Evolutionary conservation across 2,888 invertebrate genomes (phyloP).

Genomic region (Leptinotarsa haldemani): DNA sequence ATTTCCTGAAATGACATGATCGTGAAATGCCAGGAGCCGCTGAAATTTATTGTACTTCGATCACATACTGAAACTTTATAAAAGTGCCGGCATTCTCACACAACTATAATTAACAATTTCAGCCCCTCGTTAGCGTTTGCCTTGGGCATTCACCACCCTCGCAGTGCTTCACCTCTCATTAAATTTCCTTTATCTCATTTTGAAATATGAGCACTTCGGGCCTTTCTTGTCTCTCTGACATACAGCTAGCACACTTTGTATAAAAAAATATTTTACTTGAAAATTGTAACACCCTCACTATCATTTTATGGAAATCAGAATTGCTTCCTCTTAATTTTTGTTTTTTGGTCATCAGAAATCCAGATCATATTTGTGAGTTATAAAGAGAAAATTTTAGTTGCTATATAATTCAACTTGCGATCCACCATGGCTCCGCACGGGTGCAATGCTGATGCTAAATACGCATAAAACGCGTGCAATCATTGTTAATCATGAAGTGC

Average conservation of each 20-base stretch:
- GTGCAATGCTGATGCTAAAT: no score
- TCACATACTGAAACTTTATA: constrained; percentile 20
- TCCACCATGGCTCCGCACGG: no score
- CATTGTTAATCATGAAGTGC: no score
- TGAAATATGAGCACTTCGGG: constrained; percentile 47
- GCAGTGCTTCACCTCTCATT: constrained; percentile 57
- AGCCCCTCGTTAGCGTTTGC: constrained; percentile 61
- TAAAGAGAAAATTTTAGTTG: no score
- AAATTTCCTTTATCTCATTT: constrained; percentile 51
- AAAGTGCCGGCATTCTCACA: constrained; percentile 50
- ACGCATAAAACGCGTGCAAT: no score
- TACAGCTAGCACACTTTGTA: constrained; percentile 11
- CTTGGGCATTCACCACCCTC: constrained; percentile 59
- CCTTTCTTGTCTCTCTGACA: constrained; percentile 20
- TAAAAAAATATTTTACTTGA: background rate
- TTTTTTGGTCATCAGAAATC: no score
- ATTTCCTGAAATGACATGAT: background rate
- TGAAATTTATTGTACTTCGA: background rate
- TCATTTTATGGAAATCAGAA: no score
- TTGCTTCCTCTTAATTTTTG: no score
- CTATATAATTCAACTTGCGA: no score
- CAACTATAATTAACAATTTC: constrained; percentile 59
- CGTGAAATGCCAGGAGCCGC: background rate
- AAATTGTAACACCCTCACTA: background rate
- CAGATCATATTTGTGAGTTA: no score